Base-by-base conservation (phyloP, 2,113 vertebrate species). In the Danionella cerebrum region DNA sequence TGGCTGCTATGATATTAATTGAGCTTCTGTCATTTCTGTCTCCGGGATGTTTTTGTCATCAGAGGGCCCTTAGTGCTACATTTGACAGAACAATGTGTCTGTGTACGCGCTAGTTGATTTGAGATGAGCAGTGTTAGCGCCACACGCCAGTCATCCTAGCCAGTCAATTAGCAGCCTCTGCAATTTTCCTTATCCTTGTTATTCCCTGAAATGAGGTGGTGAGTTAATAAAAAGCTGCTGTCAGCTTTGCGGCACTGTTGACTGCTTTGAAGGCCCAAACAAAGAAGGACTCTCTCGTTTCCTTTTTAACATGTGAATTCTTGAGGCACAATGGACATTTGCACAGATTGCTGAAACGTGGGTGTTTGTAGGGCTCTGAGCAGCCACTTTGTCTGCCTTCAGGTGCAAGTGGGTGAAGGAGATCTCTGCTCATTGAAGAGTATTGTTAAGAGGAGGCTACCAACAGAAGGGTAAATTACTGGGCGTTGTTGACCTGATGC, bases 1-100 rank as follows among this genome's bases (percentile, higher is more conserved):
- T 60, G 67, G 74, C 80, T 72, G 72, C 55, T 74, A 76, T 83
- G 75, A 65, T 75, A 71, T 80, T 86, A 84, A 84, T 84, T 80
- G 77, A 84, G 82, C 71, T 77, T 76, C 77, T 84, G 78, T 82
- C 82, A 75, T 74, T 74, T 57, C 76, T 71, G 74, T 66, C 72
- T 48, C 76, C 64, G 70, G 73, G 52, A 55, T 68, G 19, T 66
- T 18, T 39, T 63, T 69, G 77, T 68, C 77, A 75, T 80, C 78
- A 70, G 35, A 71, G 57, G 65, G 51, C 67, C 70, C 36, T 55
- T 67, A 65, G 71, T 44, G 71, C 70, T 69, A 70, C 67, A 69
- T 65, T 52, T 82, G 79, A 81, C 73, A 59, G 52, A 67, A 13
- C 38, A 1, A 24, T 14, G 51, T 55, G 52, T 3, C 6, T 39